Percentiles rank a stretch among this genome's conserved stretches.
phyloP scores from a whole-genome alignment of 2,888 invertebrate species.

The Cephus pulcher region DNA sequence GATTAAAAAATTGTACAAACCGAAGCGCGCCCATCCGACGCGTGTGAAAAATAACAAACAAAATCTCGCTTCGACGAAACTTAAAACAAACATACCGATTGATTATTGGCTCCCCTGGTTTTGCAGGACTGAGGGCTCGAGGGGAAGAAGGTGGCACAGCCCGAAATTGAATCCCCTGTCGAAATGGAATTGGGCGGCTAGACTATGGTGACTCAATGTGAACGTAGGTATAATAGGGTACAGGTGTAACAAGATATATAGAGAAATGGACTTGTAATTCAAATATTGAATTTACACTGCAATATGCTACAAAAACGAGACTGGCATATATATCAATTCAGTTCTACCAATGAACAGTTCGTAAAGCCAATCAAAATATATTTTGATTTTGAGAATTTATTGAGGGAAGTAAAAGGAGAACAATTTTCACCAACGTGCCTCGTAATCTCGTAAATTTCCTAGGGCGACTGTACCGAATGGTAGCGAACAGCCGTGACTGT shows the following conservation, averaged over 20 bases:
- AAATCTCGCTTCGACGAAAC: conserved; percentile 42
- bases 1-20: conserved; percentile 5
- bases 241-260: neutral
- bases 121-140: neutral
- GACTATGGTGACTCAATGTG: neutral
- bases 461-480: neutral
- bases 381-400: neutral
- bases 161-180: conserved; percentile 38
- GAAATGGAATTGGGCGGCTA: conserved; percentile 41
- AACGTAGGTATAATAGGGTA: neutral
- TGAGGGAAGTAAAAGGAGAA: neutral
- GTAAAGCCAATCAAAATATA: neutral
- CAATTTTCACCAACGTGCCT: neutral
- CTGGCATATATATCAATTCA: neutral
- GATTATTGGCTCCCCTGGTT: conserved; percentile 36
- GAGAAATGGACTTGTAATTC: conserved; percentile 28
- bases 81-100: conserved; percentile 54
- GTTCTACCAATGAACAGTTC: neutral
- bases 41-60: conserved; percentile 52
- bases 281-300: conserved; percentile 31
- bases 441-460: neutral
- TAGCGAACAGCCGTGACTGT: neutral
- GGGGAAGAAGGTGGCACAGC: neutral
- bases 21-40: conserved; percentile 39
- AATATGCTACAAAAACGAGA: neutral